Base-by-base conservation (phyloP, 2,888 invertebrate genomes). In the Caprella mutica region DNA sequence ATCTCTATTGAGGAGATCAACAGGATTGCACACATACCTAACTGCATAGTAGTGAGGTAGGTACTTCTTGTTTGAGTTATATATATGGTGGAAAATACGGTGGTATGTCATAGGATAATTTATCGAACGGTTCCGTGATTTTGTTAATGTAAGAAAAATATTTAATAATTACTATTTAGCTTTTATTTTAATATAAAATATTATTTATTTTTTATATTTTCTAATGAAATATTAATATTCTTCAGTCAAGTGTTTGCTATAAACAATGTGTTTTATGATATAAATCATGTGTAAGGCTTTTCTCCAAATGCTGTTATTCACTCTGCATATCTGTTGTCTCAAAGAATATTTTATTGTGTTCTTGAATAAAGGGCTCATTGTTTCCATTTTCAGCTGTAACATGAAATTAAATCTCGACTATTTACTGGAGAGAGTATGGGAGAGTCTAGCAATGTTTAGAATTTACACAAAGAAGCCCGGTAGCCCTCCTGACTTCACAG, bases 401-500 rank as follows among this genome's bases (percentile, higher is more conserved):
- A 92, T 98, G 94, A 92, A 92, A 73, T 77, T 98, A 53, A 99
- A 99, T 76, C 76, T 98, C 71, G 98, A 99, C 73, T 96, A 83
- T 73, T 77, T 98, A 65, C 73, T 97, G 70, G 89, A 92, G 70
- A 82, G 80, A 1, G 76, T 97, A 26, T 99, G 98, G 98, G 92
- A 94, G 71, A 85, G 88, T 69, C 77, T 98, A 64, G 84, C 88
- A 19, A 79, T 99, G 38, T 91, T 98, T 70, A 77, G 96, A 67
- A 90, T 98, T 2, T 99, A 96, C 76, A 99, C 98, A 33, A 99
- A 99, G 77, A 98, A 97, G 74, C 91, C 97, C 0, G 98, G 97
- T 63, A 88, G 90, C 72, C 87, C 90, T 9, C 96, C 96, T 66
- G 94, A 96, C 76, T 94, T 96, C 70, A 84, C 85, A 55, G 96